Base-by-base conservation (phyloP, 2,888 invertebrate genomes). In the Temnothorax unifasciatus region DNA sequence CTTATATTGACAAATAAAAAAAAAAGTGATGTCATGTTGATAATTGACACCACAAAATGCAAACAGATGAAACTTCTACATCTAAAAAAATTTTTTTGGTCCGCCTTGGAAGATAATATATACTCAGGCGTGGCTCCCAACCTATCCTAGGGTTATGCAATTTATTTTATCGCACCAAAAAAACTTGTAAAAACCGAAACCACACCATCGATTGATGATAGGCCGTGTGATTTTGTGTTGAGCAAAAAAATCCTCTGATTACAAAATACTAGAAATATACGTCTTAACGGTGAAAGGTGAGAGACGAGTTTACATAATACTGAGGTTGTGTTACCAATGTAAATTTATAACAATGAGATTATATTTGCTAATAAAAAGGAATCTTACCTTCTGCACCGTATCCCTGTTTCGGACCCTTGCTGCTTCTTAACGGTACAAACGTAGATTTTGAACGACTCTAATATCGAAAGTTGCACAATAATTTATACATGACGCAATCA, bases 371-470 rank as follows among this genome's bases (percentile, higher is more conserved):
- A 90, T 90, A 90, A 90, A 90, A 90, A 87, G 87, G 86, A 87
- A 86, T 83, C 68, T 81, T 87, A 95, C 79, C 94, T 94, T 87
- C 94, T 94, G 21, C 94, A 95, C 85, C 94, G 95, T 84, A 96
- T 96, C 91, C 96, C 96, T 90, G 94, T 95, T 25, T 94, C 94
- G 82, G 95, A 95, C 86, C 93, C 95, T 4, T 94, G 95, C 54
- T 94, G 93, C 87, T 93, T 92, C 89, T 91, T 91, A 91, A 91
- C 88, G 92, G 90, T 91, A 87, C 82, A 92, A 92, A 92, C 91
- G 82, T 88, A 86, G 92, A 93, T 91, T 91, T 86, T 79, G 87
- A 90, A 87, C 87, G 89, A 89, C 83, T 87, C 87, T 91, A 90
- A 90, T 89, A 86, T 75, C 90, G 88, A 9, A 85, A 91, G 90